A percentile compares a stretch with the other conserved stretches of the same genome.
Evolutionary conservation across 2,888 invertebrate species (phyloP).

Genomic region (Calameuta filiformis): DNA sequence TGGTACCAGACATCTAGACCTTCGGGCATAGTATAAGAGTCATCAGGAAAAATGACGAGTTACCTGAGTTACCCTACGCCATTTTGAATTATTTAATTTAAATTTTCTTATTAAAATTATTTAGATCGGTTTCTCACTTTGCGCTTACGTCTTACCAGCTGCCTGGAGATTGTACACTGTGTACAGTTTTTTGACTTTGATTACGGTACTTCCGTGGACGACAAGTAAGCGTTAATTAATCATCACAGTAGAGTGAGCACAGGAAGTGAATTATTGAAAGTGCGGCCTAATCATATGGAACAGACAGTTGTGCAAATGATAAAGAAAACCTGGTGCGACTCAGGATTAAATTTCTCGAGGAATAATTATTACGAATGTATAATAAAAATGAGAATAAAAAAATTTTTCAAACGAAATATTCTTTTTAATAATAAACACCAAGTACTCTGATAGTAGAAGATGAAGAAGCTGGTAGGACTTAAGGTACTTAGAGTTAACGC

Average conservation of each 20-base stretch:
- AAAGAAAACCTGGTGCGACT: not conserved
- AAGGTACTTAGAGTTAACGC: constrained; percentile 15
- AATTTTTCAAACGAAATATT: not conserved
- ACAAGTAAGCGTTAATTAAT: not conserved
- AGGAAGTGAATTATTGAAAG: not conserved
- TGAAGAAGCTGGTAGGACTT: not conserved
- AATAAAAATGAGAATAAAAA: not conserved
- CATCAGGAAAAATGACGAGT: not conserved
- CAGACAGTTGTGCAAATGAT: not conserved
- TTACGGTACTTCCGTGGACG: not conserved
- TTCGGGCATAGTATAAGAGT: not conserved
- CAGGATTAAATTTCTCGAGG: not conserved
- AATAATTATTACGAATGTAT: not conserved
- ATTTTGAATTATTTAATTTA: not conserved
- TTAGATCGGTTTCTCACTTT: not conserved
- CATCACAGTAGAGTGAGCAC: not conserved
- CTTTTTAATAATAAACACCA: not conserved
- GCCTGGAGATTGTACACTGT: not conserved
- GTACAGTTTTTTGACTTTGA: not conserved
- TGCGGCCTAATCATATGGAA: not conserved
- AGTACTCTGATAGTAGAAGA: not conserved
- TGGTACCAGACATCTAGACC: not conserved
- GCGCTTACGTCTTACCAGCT: not conserved
- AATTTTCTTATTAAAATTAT: not conserved
- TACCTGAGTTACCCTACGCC: not conserved